Evolutionary conservation across 1,140 invertebrate genomes (phyloP).

Genomic region (Drosophila sulfurigaster): DNA sequence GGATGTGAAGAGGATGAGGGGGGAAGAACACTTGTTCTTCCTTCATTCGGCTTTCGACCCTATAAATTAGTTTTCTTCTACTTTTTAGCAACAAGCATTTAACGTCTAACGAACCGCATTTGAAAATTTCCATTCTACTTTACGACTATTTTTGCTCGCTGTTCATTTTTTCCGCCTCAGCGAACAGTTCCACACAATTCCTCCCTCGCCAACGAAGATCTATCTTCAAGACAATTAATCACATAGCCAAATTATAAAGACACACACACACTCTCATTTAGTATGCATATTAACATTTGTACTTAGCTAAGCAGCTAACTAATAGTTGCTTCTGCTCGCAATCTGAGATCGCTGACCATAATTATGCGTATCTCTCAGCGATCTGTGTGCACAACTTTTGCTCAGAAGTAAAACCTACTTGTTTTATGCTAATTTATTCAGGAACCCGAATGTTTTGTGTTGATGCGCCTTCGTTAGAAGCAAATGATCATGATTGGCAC

Average conservation of each 20-base stretch:
- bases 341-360: slow-evolving; percentile 31
- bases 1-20: neutral
- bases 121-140: slow-evolving; percentile 31
- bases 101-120: slow-evolving; percentile 43
- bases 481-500: neutral
- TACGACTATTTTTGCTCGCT: slow-evolving; percentile 41
- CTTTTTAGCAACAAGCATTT: slow-evolving; percentile 48
- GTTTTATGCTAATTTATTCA: neutral
- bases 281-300: slow-evolving; percentile 68
- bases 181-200: slow-evolving; percentile 29
- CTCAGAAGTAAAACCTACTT: neutral
- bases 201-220: slow-evolving; percentile 1
- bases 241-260: slow-evolving; percentile 56
- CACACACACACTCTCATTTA: slow-evolving; percentile 44
- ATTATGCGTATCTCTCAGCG: slow-evolving; percentile 21
- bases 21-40: slow-evolving; percentile 31
- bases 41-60: slow-evolving; percentile 24
- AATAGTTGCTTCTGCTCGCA: slow-evolving; percentile 21
- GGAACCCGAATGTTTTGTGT: neutral
- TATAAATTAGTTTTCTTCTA: slow-evolving; percentile 45
- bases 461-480: neutral
- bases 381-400: slow-evolving; percentile 17
- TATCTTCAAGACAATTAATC: slow-evolving; percentile 62
- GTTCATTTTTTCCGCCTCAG: slow-evolving; percentile 71
- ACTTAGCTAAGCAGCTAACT: slow-evolving; percentile 40